Evolutionary conservation across 2,888 invertebrate species (phyloP).

Genomic region (Pimpla rufipes): DNA sequence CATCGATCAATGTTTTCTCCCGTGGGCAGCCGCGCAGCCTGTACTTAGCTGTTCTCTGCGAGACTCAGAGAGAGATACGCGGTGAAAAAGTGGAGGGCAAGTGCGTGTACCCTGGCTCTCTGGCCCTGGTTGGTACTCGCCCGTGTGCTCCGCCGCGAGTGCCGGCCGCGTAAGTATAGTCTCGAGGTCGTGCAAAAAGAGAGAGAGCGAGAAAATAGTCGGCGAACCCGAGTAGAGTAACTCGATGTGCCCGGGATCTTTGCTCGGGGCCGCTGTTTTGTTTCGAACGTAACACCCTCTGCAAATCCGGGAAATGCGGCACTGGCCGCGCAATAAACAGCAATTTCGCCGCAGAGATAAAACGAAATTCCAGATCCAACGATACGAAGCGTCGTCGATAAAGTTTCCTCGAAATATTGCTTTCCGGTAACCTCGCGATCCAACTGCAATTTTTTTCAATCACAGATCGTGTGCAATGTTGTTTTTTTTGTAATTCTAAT

Average conservation of each 20-base stretch:
- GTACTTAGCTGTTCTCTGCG: conserved; percentile 8
- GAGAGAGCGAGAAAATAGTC: conserved; percentile 40
- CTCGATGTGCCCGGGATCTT: conserved; percentile 21
- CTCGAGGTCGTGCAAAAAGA: conserved; percentile 73
- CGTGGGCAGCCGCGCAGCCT: neutral
- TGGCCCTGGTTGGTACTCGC: conserved; percentile 44
- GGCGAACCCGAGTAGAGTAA: conserved; percentile 42
- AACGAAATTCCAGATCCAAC: neutral
- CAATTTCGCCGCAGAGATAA: neutral
- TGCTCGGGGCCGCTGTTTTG: neutral
- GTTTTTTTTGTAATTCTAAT: too few relatives aligned
- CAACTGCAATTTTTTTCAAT: neutral
- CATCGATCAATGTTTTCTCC: conserved; percentile 9
- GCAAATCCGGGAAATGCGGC: neutral
- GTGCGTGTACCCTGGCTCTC: conserved; percentile 47
- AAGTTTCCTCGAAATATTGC: neutral
- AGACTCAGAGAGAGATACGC: conserved; percentile 24
- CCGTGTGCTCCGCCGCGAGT: conserved; percentile 42
- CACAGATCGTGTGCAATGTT: neutral
- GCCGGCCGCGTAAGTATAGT: conserved; percentile 77
- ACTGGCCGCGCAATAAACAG: neutral
- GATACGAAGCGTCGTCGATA: too few relatives aligned
- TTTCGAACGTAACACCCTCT: conserved; percentile 21
- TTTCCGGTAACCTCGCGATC: neutral
- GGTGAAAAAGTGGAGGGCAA: conserved; percentile 54